A percentile compares a stretch with the other conserved stretches of the same genome.
These are phyloP conservation scores for Sternarchorhynchus goeldii DNA, from an alignment of 2,797 vertebrate genomes.

Conservation along the genomic window DNA sequence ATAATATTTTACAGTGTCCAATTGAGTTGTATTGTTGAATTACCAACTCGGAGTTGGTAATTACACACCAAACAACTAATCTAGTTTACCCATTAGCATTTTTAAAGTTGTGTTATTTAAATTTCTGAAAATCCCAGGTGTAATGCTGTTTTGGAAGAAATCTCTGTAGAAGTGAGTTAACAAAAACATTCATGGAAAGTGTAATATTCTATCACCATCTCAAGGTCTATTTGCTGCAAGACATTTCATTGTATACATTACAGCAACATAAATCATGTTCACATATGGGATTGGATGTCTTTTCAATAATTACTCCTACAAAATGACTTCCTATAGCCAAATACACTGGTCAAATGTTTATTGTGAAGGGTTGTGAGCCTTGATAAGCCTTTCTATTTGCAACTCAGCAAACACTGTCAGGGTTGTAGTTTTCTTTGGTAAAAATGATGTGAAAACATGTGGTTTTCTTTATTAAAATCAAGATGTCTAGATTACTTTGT, in stretches of 20 bases:
- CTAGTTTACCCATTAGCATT: constrained; percentile 16
- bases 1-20: constrained; percentile 46
- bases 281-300: not conserved
- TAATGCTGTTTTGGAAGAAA: constrained; percentile 35
- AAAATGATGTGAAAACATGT: too few species aligned
- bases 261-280: not conserved
- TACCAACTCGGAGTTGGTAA: constrained; percentile 15
- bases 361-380: too few species aligned
- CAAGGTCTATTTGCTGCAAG: not conserved
- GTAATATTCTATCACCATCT: constrained; percentile 12
- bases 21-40: not conserved
- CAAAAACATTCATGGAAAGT: constrained; percentile 10
- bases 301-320: not conserved
- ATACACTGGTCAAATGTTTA: too few species aligned
- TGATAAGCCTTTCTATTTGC: too few species aligned
- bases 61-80: constrained; percentile 4
- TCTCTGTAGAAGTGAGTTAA: constrained; percentile 25
- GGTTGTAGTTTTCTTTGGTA: too few species aligned
- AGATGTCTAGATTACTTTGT: not conserved
- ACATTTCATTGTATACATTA: not conserved
- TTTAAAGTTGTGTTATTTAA: constrained; percentile 8
- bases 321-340: not conserved
- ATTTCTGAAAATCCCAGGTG: constrained; percentile 39
- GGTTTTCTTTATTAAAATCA: too few species aligned
- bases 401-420: too few species aligned